Evolutionary conservation across 2,113 vertebrate genomes (phyloP), one percentile per base, ranked within the genome.

Genomic region (Eretmochelys imbricata): DNA sequence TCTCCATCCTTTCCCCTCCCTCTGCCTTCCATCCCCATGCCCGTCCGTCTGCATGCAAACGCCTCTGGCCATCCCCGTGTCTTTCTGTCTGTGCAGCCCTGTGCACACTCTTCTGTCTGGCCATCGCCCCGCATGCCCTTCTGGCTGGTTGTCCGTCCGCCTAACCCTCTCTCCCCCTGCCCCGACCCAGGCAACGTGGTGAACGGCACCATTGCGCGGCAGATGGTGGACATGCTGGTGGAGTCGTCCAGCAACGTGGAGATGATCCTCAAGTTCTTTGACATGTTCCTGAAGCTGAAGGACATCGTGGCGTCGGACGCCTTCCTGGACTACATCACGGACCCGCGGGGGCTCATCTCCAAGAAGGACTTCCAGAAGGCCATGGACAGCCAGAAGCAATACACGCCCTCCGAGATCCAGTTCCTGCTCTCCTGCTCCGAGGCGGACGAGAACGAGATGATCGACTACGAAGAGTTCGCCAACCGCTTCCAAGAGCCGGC

Each of bases 221-320:
- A 99, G 97, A 99, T 99, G 99, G 99, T 99, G 69, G 99, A 99
- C 98, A 99, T 99, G 99, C 97, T 99, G 82, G 99, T 99, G 93
- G 99, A 99, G 88, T 99, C 99, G 6, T 99, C 99, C 10, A 99
- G 99, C 98, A 99, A 99, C 2, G 99, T 99, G 95, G 99, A 99
- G 97, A 99, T 99, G 99, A 99, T 99, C 96, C 99, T 99, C 75
- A 99, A 99, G 97, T 99, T 99, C 98, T 99, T 99, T 2, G 99
- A 99, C 98, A 99, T 99, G 99, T 99, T 99, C 98, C 99, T 99
- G 19, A 99, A 99, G 96, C 98, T 99, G 83, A 99, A 99, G 89
- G 99, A 99, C 98, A 99, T 99, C 8, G 99, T 99, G 89, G 98
- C 99, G 1, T 99, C 99, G 0, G 99, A 99, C 19, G 99, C 99